Evolutionary conservation across 2,113 vertebrate genomes (phyloP).

Genomic region (Sturnira hondurensis): DNA sequence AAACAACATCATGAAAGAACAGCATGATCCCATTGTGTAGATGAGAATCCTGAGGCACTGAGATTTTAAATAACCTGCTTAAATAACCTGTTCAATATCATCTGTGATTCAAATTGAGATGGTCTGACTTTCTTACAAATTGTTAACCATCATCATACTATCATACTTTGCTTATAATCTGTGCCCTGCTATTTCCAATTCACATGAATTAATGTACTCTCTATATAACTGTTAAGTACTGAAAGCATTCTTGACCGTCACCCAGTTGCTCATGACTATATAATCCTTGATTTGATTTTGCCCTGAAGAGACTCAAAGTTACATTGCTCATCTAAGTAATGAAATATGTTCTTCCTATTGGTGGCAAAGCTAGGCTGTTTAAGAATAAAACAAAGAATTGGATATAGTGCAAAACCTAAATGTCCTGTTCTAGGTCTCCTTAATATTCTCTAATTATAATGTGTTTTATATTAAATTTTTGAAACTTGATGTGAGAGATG

Average conservation of each 20-base stretch:
- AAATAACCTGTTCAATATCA: background rate
- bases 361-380: background rate
- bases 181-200: background rate
- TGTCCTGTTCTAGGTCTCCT: background rate
- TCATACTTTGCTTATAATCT: background rate
- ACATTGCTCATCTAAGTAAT: background rate
- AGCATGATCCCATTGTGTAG: background rate
- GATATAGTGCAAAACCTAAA: background rate
- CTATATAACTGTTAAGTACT: background rate
- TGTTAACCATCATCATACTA: background rate
- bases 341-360: background rate
- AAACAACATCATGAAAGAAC: background rate
- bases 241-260: background rate
- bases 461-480: background rate
- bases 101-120: background rate
- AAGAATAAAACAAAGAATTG: background rate
- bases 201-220: background rate
- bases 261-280: background rate
- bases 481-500: slow-evolving; percentile 25
- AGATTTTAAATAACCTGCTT: background rate
- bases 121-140: background rate
- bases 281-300: background rate
- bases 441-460: background rate
- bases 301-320: background rate
- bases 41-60: background rate